Conservation (phyloP, 1,140 invertebrate genomes). For the Uloborus diversus region DNA sequence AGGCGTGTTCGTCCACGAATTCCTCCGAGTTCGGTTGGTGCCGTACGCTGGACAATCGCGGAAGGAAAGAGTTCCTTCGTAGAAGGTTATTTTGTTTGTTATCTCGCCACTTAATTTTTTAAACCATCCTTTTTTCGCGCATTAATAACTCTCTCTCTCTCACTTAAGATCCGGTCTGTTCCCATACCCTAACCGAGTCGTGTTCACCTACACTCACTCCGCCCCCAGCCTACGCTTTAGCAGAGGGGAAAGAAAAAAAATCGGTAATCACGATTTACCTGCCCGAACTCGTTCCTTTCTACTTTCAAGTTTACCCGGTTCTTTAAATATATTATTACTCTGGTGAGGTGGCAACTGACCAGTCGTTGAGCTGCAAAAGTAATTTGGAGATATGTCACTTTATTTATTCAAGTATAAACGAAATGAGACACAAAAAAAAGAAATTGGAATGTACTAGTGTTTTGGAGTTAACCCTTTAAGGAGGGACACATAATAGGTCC, state of each 20-base stretch:
- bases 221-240: slow-evolving; percentile 13
- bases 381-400: too few relatives aligned
- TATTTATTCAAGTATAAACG: too few relatives aligned
- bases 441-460: too few relatives aligned
- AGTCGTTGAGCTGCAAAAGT: too few relatives aligned
- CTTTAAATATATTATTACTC: too few relatives aligned
- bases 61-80: slow-evolving; percentile 31
- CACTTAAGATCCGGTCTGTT: slow-evolving; percentile 45
- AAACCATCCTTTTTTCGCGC: background rate
- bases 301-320: too few relatives aligned
- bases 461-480: too few relatives aligned
- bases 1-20: slow-evolving; percentile 35
- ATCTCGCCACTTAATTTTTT: background rate
- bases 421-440: too few relatives aligned
- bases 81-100: slow-evolving; percentile 10
- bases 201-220: slow-evolving; percentile 43
- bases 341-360: too few relatives aligned
- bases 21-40: background rate
- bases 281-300: background rate
- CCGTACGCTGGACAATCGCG: background rate
- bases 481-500: too few relatives aligned
- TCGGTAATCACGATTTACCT: slow-evolving; percentile 16
- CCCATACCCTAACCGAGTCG: slow-evolving; percentile 33
- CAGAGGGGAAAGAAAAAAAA: too few relatives aligned
- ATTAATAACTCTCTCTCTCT: slow-evolving; percentile 49